These are phyloP conservation scores for Grus americana DNA, from an alignment of 2,113 vertebrate genomes.

Conservation along the genomic window DNA sequence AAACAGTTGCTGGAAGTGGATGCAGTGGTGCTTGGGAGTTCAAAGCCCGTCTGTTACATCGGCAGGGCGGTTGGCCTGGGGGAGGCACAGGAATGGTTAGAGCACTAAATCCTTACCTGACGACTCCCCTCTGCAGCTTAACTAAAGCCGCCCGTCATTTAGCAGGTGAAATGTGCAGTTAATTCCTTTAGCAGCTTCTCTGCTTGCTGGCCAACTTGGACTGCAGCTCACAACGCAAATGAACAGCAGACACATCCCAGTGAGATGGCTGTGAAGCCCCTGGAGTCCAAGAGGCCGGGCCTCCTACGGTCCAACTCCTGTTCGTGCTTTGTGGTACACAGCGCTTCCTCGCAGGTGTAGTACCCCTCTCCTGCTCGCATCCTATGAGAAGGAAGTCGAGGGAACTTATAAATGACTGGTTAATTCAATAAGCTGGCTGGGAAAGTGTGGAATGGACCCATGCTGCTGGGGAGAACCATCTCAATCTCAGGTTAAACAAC, in stretches of 20 bases:
- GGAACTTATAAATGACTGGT: background rate
- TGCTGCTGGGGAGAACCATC: background rate
- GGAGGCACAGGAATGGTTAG: background rate
- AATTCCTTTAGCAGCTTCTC: slow-evolving; percentile 41
- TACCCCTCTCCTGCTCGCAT: background rate
- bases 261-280: background rate
- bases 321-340: background rate
- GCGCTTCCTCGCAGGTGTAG: background rate
- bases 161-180: slow-evolving; percentile 12
- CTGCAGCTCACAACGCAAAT: slow-evolving; percentile 39
- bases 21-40: slow-evolving; percentile 46
- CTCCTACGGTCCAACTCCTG: background rate
- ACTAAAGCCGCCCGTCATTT: background rate
- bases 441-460: background rate
- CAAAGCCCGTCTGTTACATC: slow-evolving; percentile 31
- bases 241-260: background rate
- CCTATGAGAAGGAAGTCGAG: background rate
- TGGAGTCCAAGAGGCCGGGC: background rate
- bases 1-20: slow-evolving; percentile 34
- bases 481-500: background rate
- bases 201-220: slow-evolving; percentile 43
- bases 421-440: background rate
- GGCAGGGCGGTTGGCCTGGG: slow-evolving; percentile 30
- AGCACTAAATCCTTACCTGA: background rate
- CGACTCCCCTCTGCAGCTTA: slow-evolving; percentile 27